Percentiles rank a stretch among this genome's conserved stretches.
phyloP scores from a whole-genome alignment of 2,113 vertebrate genomes.

The Xenus cinereus region DNA sequence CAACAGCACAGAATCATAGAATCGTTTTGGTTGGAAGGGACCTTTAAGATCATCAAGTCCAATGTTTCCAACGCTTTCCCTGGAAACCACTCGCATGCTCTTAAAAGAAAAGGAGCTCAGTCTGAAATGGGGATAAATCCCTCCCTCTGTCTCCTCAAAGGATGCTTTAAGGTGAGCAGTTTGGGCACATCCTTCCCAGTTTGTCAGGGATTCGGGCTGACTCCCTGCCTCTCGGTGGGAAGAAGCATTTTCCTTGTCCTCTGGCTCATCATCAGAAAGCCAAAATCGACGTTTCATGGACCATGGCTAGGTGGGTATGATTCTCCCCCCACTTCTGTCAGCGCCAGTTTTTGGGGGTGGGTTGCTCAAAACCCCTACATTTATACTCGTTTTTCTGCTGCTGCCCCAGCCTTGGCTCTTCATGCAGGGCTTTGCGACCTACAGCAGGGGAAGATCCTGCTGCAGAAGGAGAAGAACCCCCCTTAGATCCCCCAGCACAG shows the following conservation, averaged over 20 bases:
- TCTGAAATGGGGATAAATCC: neutral
- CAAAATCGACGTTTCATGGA: fast-evolving
- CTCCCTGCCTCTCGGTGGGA: neutral
- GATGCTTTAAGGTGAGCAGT: fast-evolving
- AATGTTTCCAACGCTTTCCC: neutral
- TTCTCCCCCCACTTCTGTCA: neutral
- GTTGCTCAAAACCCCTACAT: neutral
- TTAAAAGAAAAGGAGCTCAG: neutral
- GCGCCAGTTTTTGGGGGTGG: neutral
- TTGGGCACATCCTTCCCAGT: fast-evolving
- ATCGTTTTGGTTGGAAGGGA: neutral
- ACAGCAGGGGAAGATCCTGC: neutral
- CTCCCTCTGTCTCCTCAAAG: neutral
- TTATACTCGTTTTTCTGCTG: neutral
- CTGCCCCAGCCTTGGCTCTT: neutral
- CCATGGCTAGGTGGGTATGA: neutral
- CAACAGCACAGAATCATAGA: neutral
- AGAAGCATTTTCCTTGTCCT: neutral
- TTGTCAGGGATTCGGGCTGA: fast-evolving
- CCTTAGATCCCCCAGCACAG: no score
- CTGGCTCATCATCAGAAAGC: neutral
- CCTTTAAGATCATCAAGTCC: neutral
- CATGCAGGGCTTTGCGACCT: neutral
- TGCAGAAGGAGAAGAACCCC: neutral
- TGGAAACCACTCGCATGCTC: fast-evolving